Conservation (phyloP, 2,888 invertebrate species). For the Euplagia quadripunctaria region DNA sequence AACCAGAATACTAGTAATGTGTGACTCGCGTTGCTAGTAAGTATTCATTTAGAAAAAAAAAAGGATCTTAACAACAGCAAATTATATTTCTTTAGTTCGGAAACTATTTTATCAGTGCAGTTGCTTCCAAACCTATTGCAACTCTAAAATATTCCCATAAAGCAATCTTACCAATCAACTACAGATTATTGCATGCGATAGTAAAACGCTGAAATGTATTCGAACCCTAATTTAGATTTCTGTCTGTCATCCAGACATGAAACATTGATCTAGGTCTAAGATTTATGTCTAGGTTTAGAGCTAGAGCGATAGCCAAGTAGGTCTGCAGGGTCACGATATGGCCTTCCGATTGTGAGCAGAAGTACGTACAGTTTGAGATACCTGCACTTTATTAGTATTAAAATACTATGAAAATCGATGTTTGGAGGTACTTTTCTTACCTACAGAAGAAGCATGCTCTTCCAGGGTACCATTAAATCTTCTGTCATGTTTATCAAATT, state of each 20-base stretch:
- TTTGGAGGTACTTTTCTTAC: too few relatives aligned
- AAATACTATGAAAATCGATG: too few relatives aligned
- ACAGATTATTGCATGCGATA: conserved; percentile 39
- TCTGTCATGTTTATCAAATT: too few relatives aligned
- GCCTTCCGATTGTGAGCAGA: conserved; percentile 48
- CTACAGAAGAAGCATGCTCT: too few relatives aligned
- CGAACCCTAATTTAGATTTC: conserved; percentile 36
- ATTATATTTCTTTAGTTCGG: not conserved
- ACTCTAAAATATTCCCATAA: conserved; percentile 12
- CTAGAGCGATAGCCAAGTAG: conserved; percentile 46
- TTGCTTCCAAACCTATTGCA: conserved; percentile 1
- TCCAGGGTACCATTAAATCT: too few relatives aligned
- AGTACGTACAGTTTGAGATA: conserved; percentile 25
- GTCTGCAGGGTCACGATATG: conserved; percentile 47
- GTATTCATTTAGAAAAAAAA: too few relatives aligned
- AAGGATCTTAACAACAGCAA: not conserved
- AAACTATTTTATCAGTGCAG: not conserved
- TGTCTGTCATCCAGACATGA: conserved; percentile 43
- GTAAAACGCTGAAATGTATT: conserved; percentile 30
- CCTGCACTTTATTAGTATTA: not conserved
- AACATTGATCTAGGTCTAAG: conserved; percentile 42
- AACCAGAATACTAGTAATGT: too few relatives aligned
- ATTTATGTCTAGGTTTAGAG: conserved; percentile 40
- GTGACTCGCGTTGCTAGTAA: too few relatives aligned
- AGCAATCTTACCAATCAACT: not conserved